Base-by-base conservation (phyloP, 2,113 vertebrate genomes). In the Podarcis muralis region DNA sequence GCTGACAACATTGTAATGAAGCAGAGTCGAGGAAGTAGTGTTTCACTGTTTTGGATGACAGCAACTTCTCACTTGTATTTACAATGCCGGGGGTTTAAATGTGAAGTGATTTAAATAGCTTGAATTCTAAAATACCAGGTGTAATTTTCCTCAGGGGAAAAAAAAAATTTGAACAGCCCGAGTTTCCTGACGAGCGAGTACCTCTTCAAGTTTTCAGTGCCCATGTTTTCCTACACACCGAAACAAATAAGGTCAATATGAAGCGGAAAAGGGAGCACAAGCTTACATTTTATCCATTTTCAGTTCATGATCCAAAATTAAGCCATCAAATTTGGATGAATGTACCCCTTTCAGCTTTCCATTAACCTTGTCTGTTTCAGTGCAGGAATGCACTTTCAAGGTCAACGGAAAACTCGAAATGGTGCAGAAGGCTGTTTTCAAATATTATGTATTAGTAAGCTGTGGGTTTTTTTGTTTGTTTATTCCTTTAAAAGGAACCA, bases 51-150 rank as follows among this genome's bases (percentile, higher is more conserved):
- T 82, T 84, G n/a, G 81, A 43, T 0, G 81, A 43, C 0, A 88
- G 23, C 6, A 91, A 75, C 0, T 77, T 80, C 57, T 90, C 76
- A 32, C 86, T 85, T 91, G 0, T 57, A 74, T 66, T 27, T 43
- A 40, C 87, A 88, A 43, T 18, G 37, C 18, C 79, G 30, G 65
- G 85, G 86, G 12, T 62, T 92, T 85, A 66, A 83, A 83, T 75
- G 22, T 86, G 65, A 8, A 84, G 15, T 5, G 71, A 72, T 0
- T 65, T 66, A 25, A 86, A 7, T 74, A 1, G 1, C 88, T 23
- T 84, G 71, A 87, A 75, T 87, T 68, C 0, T 0, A 69, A 43
- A 71, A 11, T n/a, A 27, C 25, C 27, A 81, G 32, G 35, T 40
- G 7, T 71, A 84, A 66, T 35, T 87, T 84, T 81, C 3, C 7